These are phyloP conservation scores for Dendroctonus valens DNA, from an alignment of 1,140 invertebrate genomes.

Conservation along the genomic window DNA sequence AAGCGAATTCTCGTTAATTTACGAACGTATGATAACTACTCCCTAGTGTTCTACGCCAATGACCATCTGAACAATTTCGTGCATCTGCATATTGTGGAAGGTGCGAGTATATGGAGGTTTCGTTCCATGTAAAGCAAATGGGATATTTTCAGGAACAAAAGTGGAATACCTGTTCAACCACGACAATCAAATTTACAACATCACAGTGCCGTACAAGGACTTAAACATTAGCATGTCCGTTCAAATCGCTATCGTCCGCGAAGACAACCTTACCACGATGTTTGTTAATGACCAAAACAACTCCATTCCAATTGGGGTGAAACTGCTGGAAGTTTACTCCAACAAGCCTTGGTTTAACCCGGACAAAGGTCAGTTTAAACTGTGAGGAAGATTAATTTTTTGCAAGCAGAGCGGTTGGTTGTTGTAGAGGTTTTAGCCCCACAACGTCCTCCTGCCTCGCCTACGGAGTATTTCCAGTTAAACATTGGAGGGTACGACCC, in stretches of 20 bases:
- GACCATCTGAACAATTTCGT: conserved; percentile 94
- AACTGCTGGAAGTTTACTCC: conserved; percentile 71
- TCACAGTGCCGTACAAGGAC: conserved; percentile 70
- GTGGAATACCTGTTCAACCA: conserved; percentile 84
- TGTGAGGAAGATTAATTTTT: conserved; percentile 2
- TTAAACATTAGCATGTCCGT: conserved; percentile 78
- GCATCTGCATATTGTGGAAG: conserved; percentile 80
- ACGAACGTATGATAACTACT: conserved; percentile 78
- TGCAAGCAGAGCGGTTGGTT: background rate
- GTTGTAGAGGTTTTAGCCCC: conserved; percentile 78
- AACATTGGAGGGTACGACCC: conserved; percentile 84
- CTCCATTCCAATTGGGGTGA: conserved; percentile 67
- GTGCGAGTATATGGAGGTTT: conserved; percentile 35
- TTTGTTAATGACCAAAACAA: conserved; percentile 80
- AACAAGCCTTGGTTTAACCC: conserved; percentile 84
- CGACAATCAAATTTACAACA: conserved; percentile 74
- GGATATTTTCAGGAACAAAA: conserved; percentile 52
- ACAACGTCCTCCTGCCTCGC: conserved; percentile 76
- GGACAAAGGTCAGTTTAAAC: conserved; percentile 60
- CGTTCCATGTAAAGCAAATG: background rate
- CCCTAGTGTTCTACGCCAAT: conserved; percentile 85
- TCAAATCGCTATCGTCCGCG: conserved; percentile 78
- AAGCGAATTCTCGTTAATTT: conserved; percentile 83
- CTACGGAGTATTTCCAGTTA: conserved; percentile 83
- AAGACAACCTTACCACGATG: conserved; percentile 69